Percentiles rank a stretch among this genome's conserved stretches.
phyloP scores from a whole-genome alignment of 2,888 invertebrate species.

The Schizotus pectinicornis region DNA sequence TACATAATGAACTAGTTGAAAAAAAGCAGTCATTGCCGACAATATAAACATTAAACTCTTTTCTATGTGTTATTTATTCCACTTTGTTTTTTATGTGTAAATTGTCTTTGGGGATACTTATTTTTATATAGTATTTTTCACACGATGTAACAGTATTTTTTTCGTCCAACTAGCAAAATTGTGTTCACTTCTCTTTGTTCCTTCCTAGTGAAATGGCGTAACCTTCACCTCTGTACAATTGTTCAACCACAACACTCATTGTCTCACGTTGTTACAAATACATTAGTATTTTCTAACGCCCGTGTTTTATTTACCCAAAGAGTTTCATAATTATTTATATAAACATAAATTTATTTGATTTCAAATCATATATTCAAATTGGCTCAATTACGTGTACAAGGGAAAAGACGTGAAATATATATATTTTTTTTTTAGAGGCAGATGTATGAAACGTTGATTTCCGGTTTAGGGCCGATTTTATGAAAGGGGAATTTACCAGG shows the following conservation, averaged over 20 bases:
- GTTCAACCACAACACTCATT: slow-evolving; percentile 4
- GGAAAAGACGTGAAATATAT: too few species aligned
- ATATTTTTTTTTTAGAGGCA: too few species aligned
- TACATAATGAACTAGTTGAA: slow-evolving; percentile 12
- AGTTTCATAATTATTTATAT: too few species aligned
- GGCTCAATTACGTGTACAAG: too few species aligned
- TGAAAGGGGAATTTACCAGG: too few species aligned
- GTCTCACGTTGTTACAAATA: slow-evolving; percentile 15
- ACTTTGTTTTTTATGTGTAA: background rate
- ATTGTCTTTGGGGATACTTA: background rate
- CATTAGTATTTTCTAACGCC: slow-evolving; percentile 10
- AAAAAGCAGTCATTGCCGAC: background rate
- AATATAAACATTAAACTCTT: background rate
- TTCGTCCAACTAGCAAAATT: background rate
- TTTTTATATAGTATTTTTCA: background rate
- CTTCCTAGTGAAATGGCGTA: background rate
- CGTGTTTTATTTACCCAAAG: too few species aligned
- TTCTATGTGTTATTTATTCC: background rate
- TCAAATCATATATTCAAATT: too few species aligned
- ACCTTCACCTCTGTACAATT: background rate
- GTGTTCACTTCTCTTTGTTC: background rate
- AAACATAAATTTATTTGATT: too few species aligned
- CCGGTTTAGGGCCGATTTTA: too few species aligned
- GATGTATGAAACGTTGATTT: too few species aligned
- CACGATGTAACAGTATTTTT: slow-evolving; percentile 1